phyloP scores from a whole-genome alignment of 1,140 invertebrate genomes.

The Melitaea cinxia region DNA sequence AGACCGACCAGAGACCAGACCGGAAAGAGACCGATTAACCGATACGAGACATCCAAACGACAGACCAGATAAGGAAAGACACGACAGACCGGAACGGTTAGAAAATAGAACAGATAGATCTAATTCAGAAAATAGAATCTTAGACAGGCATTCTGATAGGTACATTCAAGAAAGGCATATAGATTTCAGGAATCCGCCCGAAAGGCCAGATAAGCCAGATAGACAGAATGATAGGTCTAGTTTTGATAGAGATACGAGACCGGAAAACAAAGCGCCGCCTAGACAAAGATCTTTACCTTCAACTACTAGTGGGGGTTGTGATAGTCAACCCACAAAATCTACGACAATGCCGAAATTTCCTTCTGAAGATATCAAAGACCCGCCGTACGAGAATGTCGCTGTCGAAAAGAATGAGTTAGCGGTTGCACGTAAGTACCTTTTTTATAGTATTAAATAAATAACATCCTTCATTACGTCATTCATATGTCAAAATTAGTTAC shows the following conservation, averaged over 20 bases:
- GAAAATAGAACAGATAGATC: conserved; percentile 34
- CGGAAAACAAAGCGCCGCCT: conserved; percentile 60
- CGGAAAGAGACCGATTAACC: conserved; percentile 27
- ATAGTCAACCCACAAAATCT: conserved; percentile 65
- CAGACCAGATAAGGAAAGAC: conserved; percentile 26
- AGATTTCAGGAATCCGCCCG: conserved; percentile 56
- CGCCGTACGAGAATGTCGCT: conserved; percentile 76
- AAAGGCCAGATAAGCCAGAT: conserved; percentile 64
- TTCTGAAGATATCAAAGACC: conserved; percentile 64
- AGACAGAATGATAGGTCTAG: conserved; percentile 48
- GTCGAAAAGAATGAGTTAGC: conserved; percentile 69
- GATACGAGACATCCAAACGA: conserved; percentile 23
- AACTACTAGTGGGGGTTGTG: conserved; percentile 50
- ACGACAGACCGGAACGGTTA: conserved; percentile 32
- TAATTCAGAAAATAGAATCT: conserved; percentile 41
- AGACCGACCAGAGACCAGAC: conserved; percentile 26
- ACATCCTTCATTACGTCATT: too few species aligned
- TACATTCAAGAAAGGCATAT: conserved; percentile 45
- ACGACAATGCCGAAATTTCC: conserved; percentile 76
- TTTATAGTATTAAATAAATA: not conserved
- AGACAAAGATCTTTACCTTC: conserved; percentile 68
- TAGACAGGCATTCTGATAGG: conserved; percentile 37
- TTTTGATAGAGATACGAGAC: conserved; percentile 56
- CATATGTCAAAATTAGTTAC: too few species aligned
- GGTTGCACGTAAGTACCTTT: conserved; percentile 62